Evolutionary conservation across 2,797 vertebrate species (phyloP), one percentile per base, ranked within the genome.

Genomic region (Clamator glandarius): DNA sequence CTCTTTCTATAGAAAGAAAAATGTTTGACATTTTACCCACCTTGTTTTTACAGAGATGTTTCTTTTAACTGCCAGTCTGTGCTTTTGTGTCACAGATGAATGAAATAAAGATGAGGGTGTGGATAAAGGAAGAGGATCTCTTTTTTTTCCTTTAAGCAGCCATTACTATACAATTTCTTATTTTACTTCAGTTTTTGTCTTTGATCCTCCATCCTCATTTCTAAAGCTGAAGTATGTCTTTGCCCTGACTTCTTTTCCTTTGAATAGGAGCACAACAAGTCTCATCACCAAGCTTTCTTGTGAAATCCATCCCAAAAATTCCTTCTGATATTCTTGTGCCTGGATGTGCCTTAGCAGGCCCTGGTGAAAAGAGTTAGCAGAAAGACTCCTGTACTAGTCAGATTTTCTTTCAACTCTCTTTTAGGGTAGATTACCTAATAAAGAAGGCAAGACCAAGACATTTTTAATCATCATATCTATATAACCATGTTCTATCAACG

Each of bases 31-130:
- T 39, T 63, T 26, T 59, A 58, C 31, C 66, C 31, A 39, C 16
- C 4, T 1, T 85, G 35, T 36, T 89, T 84, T 82, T 76, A 68
- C 11, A 68, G 75, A 83, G 25, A 66, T 64, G 6, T 8, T 63
- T 85, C 23, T 41, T 87, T 72, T 90, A 85, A 78, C 29, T 51
- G 25, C 11, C 21, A 72, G 25, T 28, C 81, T 58, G 57, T 78
- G 50, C 16, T 94, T 95, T 84, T 88, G 77, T 66, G 42, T 61
- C 48, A 73, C 31, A 95, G 62, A 72, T 29, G 31, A 81, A 92
- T 35, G 9, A 83, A 91, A 75, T 19, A 69, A 82, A 88, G 46
- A 68, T 31, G 24, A 76, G n/a, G 14, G 12, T 12, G 36, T 25
- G 51, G 48, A 72, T 76, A n/a, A n/a, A n/a, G n/a, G 62, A 88